Percentiles rank a stretch among this genome's conserved stretches.
These are phyloP conservation scores for Aplysina aerophoba DNA, from an alignment of 37 sponge, comb jelly and placozoan species.

Conservation along the genomic window DNA sequence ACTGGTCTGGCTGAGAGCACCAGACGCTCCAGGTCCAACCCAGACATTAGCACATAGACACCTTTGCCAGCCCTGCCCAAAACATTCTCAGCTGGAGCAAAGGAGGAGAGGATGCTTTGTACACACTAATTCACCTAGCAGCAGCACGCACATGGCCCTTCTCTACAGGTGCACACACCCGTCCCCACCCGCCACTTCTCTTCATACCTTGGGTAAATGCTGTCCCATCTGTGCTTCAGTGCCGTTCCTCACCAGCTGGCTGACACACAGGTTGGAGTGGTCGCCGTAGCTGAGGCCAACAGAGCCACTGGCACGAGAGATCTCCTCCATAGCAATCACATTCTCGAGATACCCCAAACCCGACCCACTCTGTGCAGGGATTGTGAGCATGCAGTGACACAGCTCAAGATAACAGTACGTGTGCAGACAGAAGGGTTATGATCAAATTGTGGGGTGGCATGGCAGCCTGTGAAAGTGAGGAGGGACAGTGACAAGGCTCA, in stretches of 20 bases:
- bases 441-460: too few species aligned
- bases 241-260: conserved; percentile 94
- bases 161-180: too few species aligned
- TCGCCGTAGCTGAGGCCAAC: conserved; percentile 97
- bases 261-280: conserved; percentile 95
- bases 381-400: too few species aligned
- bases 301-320: conserved; percentile 85
- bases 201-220: conserved; percentile 88
- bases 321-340: conserved; percentile 90
- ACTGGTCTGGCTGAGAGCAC: conserved; percentile 90
- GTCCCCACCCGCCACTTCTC: conserved; percentile 93
- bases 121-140: too few species aligned
- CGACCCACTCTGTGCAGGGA: too few species aligned
- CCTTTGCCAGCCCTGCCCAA: conserved; percentile 77
- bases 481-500: too few species aligned
- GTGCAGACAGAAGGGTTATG: too few species aligned
- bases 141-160: too few species aligned
- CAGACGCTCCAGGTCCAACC: conserved; percentile 92
- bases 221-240: conserved; percentile 84
- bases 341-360: conserved; percentile 92
- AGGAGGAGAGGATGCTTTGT: not conserved
- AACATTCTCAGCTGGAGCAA: conserved; percentile 54
- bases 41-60: conserved; percentile 96
- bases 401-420: too few species aligned
- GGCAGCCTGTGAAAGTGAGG: too few species aligned